phyloP scores from a whole-genome alignment of 1,140 invertebrate species.

The Acyrthosiphon pisum region DNA sequence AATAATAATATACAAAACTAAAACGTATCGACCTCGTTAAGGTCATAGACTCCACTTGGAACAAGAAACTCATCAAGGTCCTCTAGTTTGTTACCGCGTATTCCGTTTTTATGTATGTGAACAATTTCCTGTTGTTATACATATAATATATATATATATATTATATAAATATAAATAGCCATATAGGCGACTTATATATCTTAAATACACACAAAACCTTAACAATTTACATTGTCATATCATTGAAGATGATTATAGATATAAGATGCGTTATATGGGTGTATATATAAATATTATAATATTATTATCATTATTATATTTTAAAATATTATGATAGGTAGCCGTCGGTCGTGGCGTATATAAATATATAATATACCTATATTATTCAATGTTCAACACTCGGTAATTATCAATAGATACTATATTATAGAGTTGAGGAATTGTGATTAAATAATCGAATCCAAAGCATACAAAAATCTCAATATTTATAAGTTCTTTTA shows the following conservation, averaged over 20 bases:
- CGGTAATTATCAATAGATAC: too few relatives aligned
- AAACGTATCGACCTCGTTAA: constrained; percentile 55
- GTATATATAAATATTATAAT: background rate
- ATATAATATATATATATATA: background rate
- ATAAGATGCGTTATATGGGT: background rate
- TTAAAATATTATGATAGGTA: background rate
- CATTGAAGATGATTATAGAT: background rate
- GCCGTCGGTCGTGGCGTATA: background rate
- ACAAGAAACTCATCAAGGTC: constrained; percentile 56
- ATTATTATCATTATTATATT: background rate
- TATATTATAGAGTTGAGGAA: too few relatives aligned
- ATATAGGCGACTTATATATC: constrained; percentile 19
- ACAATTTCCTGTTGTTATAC: background rate
- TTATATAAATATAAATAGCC: too few relatives aligned
- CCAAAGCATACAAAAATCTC: background rate
- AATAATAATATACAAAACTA: constrained; percentile 3
- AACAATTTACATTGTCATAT: background rate
- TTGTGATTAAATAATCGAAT: background rate
- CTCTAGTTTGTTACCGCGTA: constrained; percentile 46
- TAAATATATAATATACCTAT: background rate
- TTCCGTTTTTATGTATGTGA: constrained; percentile 17
- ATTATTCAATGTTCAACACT: background rate
- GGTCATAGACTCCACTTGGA: constrained; percentile 52
- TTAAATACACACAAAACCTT: background rate
- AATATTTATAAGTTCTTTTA: background rate